Evolutionary conservation across 1,140 invertebrate genomes (phyloP), one percentile per base, ranked within the genome.

Genomic region (Sarcophaga bullata): DNA sequence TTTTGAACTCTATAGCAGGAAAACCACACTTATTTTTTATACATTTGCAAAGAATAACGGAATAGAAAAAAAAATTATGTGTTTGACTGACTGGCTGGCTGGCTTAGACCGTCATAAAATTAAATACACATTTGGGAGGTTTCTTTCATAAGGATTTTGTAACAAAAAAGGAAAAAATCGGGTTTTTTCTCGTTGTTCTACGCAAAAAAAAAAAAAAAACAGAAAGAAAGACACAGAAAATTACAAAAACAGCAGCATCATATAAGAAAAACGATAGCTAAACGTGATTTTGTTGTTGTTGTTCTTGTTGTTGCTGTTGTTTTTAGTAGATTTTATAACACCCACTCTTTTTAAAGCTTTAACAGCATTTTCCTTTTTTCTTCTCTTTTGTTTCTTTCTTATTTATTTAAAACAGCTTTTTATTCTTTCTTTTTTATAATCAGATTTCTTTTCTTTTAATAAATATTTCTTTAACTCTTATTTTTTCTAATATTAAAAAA

Each of bases 91-190:
- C 25, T 37, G 4, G 25, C 25, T 37, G 4, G 4, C 25, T 37
- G 25, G 25, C 4, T 37, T 37, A 37, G 25, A 2, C 25, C 25
- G 25, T 7, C 62, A 19, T 19, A 68, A 68, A 8, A 19, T 68
- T 10, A 68, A 68, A 68, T 68, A 68, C 62, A 68, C 62, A 68
- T 68, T 68, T 68, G 62, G 62, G 62, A 68, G 62, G 62, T 68
- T 68, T 17, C 19, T 68, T 68, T 68, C 58, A 10, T 19, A 19
- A 7, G 19, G n/a, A 68, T 19, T 19, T 25, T 68, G 17, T 25
- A 19, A 68, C 62, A 68, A 19, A 37, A 37, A 37, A 37, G 25
- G 4, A 37, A 37, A 37, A 37, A 37, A 37, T 37, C 4, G n/a
- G n/a, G 1, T 37, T 37, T 37, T 37, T 37, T 37, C 25, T 68